phyloP scores from a whole-genome alignment of 2,113 vertebrate genomes.

The Campylorhamphus procurvoides region DNA sequence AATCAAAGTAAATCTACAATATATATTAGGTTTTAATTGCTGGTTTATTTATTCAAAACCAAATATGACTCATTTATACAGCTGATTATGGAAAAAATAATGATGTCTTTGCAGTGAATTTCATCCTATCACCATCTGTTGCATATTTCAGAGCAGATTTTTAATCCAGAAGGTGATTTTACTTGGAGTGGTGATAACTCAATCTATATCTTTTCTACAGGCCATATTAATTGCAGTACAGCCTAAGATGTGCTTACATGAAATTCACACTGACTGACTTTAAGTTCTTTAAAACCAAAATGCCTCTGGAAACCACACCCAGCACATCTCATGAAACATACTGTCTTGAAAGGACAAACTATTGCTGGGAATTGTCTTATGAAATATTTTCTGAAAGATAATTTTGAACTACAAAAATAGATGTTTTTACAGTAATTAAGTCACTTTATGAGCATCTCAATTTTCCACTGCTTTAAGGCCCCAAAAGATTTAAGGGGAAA shows the following conservation, averaged over 20 bases:
- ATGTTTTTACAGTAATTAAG: not conserved
- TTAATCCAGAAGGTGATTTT: slow-evolving; percentile 20
- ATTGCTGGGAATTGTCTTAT: not conserved
- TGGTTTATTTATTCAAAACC: not conserved
- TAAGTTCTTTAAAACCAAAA: not conserved
- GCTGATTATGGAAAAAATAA: not conserved
- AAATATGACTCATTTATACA: not conserved
- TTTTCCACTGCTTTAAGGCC: not conserved
- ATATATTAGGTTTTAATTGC: not conserved
- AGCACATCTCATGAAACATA: not conserved
- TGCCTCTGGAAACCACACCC: not conserved
- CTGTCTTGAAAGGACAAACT: not conserved
- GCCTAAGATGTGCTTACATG: not conserved
- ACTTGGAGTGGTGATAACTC: not conserved
- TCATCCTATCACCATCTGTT: slow-evolving; percentile 23
- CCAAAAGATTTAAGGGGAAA: not conserved
- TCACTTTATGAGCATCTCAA: not conserved
- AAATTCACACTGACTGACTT: not conserved
- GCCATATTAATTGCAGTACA: not conserved
- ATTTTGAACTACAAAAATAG: not conserved
- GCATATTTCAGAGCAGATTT: not conserved
- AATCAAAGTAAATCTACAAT: not conserved
- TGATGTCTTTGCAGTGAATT: not conserved
- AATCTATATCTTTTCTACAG: not conserved
- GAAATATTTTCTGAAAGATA: not conserved